Base-by-base conservation (phyloP, 2,797 vertebrate species). In the Sebastes jordani region DNA sequence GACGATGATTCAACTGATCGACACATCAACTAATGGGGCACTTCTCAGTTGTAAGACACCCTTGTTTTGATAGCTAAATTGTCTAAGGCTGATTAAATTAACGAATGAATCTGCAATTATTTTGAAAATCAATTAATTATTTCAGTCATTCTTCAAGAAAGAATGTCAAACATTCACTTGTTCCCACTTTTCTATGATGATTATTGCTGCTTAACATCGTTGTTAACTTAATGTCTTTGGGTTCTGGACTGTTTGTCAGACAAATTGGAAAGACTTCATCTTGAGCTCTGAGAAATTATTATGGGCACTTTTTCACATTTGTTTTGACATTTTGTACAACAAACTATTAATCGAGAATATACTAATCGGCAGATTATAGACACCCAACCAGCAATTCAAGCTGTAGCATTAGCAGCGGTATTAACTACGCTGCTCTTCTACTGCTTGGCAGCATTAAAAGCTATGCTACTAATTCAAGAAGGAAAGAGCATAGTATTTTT, bases 391-490 rank as follows among this genome's bases (percentile, higher is more conserved):
- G 62, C 18, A 68, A 18, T 25, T 74, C 27, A 74, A 63, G 25
- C 18, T 76, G 38, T 42, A 65, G 55, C 18, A 1, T 25, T 36
- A 68, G n/a, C 61, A 69, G 3, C 66, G 70, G 55, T 75, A 67
- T 54, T 10, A 81, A 65, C 30, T 25, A 18, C 29, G 14, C 18
- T 60, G 30, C 58, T 69, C 18, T 23, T 68, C 38, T 69, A 7
- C 46, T 49, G 36, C n/a, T 72, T 81, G 5, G 76, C 56, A 69
- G 54, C 46, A 11, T 61, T 61, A 55, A 42, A 49, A 74, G 34
- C 54, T 27, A 29, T 63, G 20, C 34, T 34, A 22, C 60, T 74
- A 82, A 75, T 66, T 77, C 58, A 74, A 74, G n/a, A 82, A n/a
- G 14, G 63, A 69, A 49, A 73, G 58, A 23, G 13, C 23, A 75